These are phyloP conservation scores for Drosophila setifemur DNA, from an alignment of 1,140 invertebrate species.

Conservation along the genomic window DNA sequence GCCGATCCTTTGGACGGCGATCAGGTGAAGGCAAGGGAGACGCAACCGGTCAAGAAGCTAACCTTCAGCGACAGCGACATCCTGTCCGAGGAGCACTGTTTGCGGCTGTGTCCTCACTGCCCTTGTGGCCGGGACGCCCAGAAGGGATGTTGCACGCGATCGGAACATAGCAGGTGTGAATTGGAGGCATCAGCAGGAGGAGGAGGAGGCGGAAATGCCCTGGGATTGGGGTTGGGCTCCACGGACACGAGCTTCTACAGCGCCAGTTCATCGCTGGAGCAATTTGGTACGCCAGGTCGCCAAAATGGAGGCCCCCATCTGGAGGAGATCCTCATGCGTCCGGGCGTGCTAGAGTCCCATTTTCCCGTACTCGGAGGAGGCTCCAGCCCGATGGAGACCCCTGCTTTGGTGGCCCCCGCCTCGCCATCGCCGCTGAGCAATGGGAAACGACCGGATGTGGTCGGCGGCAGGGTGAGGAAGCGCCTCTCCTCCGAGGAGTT, in stretches of 20 bases:
- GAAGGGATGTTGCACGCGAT: conserved; percentile 44
- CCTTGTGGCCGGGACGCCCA: conserved; percentile 53
- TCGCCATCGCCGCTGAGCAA: conserved; percentile 54
- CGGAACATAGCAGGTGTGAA: conserved; percentile 46
- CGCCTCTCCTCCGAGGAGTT: conserved; percentile 79
- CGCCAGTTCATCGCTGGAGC: conserved; percentile 77
- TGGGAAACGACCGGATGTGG: conserved; percentile 52
- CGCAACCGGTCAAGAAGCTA: conserved; percentile 52
- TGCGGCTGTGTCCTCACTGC: conserved; percentile 60
- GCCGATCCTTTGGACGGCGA: conserved; percentile 71
- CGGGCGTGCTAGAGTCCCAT: conserved; percentile 79
- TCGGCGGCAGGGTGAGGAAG: conserved; percentile 67
- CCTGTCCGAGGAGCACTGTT: conserved; percentile 62
- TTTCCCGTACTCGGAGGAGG: conserved; percentile 60
- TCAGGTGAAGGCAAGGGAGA: conserved; percentile 7
- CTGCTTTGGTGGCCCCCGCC: conserved; percentile 58
- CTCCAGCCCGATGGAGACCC: conserved; percentile 31
- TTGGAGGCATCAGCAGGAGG: background rate
- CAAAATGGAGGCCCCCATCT: conserved; percentile 42
- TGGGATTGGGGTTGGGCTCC: conserved; percentile 40
- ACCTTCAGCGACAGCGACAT: conserved; percentile 81
- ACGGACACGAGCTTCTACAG: conserved; percentile 80
- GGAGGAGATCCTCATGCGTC: conserved; percentile 59
- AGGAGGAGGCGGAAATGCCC: background rate
- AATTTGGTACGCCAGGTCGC: conserved; percentile 47